Evolutionary conservation across 2,888 invertebrate species (phyloP), one percentile per base, ranked within the genome.

Genomic region (Philereme vetulata): DNA sequence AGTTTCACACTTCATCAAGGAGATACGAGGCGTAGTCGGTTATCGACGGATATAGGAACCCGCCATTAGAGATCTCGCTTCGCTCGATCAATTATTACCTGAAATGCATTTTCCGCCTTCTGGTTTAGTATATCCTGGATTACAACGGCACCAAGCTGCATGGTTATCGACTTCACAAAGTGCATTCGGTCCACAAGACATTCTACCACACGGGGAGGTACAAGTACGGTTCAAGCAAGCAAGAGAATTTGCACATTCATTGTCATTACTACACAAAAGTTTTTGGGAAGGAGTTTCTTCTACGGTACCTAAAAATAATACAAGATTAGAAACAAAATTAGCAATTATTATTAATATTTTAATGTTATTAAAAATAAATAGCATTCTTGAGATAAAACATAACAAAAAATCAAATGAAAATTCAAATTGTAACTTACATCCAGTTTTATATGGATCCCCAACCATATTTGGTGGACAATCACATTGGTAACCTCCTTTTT

Each of bases 161-260:
- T 98, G 98, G 72, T 96, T 95, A 67, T 97, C 96, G 0, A 97
- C 95, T 85, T 97, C 97, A 81, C 98, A 98, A 75, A 95, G 95
- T 0, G 98, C 96, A 84, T 98, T 96, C 0, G 95, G 88, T 36
- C 97, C 97, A 80, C 98, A 98, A 1, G 95, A 93, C 51, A 97
- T 89, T 56, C 93, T 94, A 33, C 93, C 93, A 76, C 98, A 98
- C 0, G 97, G 97, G 77, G 96, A 97, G 2, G 96, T 89, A 78
- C 98, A 98, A 51, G 94, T 94, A 46, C 95, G 95, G 57, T 96
- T 95, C 38, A 95, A 92, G 79, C 98, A 98, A 51, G 96, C 94
- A 64, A 97, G 92, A 56, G 95, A 96, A 70, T 95, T 95, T 10
- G 97, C 96, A 70, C 98, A 98, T 72, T 97, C 96, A 48, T 94